Evolutionary conservation across 2,113 vertebrate genomes (phyloP).

Genomic region (Neodon shergylaensis): DNA sequence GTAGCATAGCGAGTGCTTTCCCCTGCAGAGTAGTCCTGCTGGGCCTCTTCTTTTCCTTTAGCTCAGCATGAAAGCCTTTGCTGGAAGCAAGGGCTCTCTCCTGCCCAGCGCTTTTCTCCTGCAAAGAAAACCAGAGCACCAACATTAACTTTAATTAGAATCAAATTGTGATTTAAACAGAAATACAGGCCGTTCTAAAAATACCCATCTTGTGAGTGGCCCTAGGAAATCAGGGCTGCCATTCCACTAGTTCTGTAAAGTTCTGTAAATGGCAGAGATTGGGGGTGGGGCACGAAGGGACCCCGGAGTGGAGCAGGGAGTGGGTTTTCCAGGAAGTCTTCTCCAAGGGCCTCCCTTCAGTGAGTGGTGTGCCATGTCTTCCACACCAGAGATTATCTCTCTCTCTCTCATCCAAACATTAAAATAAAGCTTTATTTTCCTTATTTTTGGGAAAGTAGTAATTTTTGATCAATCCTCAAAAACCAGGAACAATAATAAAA

Average conservation of each 20-base stretch:
- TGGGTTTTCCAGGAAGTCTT: not conserved
- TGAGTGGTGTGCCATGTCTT: not conserved
- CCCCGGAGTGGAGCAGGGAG: no score
- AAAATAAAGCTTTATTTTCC: not conserved
- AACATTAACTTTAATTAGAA: slow-evolving; percentile 28
- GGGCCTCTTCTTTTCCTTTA: not conserved
- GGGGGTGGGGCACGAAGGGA: not conserved
- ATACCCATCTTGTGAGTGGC: slow-evolving; percentile 10
- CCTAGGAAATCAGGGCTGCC: not conserved
- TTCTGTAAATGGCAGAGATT: not conserved
- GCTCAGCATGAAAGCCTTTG: not conserved
- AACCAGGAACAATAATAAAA: not conserved
- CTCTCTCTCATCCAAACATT: not conserved
- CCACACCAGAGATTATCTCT: not conserved
- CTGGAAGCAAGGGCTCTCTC: slow-evolving; percentile 1
- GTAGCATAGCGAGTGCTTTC: not conserved
- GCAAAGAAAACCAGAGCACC: not conserved
- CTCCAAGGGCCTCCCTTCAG: not conserved
- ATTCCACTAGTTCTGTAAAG: not conserved
- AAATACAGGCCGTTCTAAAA: slow-evolving; percentile 34
- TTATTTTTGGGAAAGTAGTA: slow-evolving; percentile 9
- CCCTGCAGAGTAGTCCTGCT: not conserved
- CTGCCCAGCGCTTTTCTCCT: not conserved
- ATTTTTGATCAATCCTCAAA: not conserved
- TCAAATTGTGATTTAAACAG: not conserved